Evolutionary conservation across 2,113 vertebrate species (phyloP).

Genomic region (Chaetodon trifascialis): DNA sequence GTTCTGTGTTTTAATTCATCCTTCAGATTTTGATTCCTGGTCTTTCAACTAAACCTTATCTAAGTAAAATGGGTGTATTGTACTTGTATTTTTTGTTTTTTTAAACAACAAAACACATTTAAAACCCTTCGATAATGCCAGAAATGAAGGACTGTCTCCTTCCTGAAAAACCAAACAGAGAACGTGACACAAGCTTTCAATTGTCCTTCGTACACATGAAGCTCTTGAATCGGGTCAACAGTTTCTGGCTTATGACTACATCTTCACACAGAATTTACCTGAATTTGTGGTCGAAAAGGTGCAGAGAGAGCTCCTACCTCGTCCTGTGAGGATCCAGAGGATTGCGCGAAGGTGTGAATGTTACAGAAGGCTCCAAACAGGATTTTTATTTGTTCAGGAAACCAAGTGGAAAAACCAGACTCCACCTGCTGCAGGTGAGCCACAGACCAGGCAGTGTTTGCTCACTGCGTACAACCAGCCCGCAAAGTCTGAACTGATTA

Average conservation of each 20-base stretch:
- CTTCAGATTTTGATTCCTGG: too few relatives aligned
- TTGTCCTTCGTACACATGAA: neutral
- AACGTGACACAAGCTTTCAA: neutral
- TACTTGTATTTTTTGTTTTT: too few relatives aligned
- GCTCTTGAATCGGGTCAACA: too few relatives aligned
- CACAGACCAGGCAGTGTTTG: conserved; percentile 40
- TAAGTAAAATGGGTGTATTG: too few relatives aligned
- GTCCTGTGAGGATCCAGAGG: neutral
- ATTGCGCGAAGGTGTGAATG: neutral
- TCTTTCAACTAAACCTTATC: too few relatives aligned
- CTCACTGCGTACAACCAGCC: conserved; percentile 1
- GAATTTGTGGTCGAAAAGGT: neutral
- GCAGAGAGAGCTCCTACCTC: conserved; percentile 43
- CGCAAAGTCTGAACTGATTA: neutral
- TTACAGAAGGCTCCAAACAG: conserved; percentile 15
- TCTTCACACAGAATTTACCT: neutral
- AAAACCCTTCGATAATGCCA: neutral
- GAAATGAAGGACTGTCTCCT: neutral
- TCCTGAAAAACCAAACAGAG: neutral
- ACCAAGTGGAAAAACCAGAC: conserved; percentile 42
- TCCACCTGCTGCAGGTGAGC: conserved; percentile 62
- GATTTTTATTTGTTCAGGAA: conserved; percentile 66
- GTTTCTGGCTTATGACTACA: neutral
- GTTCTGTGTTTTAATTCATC: too few relatives aligned
- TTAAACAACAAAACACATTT: too few relatives aligned